phyloP scores from a whole-genome alignment of 2,888 invertebrate species.

The Chirona hameri region DNA sequence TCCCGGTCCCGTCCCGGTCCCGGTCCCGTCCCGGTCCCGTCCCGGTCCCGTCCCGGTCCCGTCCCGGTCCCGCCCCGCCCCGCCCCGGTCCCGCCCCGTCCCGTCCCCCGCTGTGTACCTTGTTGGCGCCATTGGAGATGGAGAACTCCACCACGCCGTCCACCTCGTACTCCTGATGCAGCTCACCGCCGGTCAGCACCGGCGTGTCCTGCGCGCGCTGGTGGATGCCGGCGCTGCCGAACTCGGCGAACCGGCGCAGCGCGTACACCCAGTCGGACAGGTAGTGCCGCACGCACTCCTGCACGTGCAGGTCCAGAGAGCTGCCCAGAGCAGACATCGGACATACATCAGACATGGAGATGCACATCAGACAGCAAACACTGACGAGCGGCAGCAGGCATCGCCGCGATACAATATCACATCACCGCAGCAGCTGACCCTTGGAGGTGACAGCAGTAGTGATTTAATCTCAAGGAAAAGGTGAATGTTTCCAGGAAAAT shows the following conservation, averaged over 20 bases:
- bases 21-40: too few species aligned
- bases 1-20: too few species aligned
- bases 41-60: too few species aligned
- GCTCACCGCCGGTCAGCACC: neutral
- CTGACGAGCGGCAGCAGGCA: neutral
- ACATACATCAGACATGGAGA: neutral
- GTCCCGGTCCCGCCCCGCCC: too few species aligned
- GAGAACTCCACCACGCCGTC: conserved; percentile 13
- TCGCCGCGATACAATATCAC: neutral
- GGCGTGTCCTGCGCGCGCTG: neutral
- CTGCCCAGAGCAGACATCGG: neutral
- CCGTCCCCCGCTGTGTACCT: neutral
- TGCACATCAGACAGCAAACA: too few species aligned
- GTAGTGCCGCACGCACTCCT: conserved; percentile 28
- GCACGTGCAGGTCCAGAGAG: conserved; percentile 1
- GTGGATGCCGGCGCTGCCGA: neutral
- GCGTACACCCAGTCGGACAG: conserved; percentile 29
- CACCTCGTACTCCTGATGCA: conserved; percentile 10
- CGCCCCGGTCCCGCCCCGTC: too few species aligned
- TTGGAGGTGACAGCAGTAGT: neutral
- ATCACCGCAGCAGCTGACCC: neutral
- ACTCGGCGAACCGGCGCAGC: neutral
- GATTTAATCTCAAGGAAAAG: neutral
- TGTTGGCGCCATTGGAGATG: neutral
- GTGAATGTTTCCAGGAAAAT: too few species aligned